Percentiles rank a stretch among this genome's conserved stretches.
Conservation (phyloP, 2,888 invertebrate genomes). For the Thecocarcelia acutangulata region DNA sequence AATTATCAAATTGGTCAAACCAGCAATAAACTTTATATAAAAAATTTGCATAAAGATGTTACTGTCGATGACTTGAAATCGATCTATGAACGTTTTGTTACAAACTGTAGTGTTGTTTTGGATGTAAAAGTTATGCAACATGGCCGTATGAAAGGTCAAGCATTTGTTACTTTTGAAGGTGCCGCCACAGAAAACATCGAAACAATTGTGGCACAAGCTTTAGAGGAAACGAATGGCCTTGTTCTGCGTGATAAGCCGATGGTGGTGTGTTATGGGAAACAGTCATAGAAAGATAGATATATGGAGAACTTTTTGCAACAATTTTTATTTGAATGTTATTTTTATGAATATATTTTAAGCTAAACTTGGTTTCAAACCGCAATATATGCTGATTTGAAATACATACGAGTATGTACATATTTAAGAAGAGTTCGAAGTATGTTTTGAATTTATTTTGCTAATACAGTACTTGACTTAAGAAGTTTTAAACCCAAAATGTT, state of each 20-base stretch:
- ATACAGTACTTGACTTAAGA: too few species aligned
- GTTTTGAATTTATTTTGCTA: too few species aligned
- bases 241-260: slow-evolving; percentile 93
- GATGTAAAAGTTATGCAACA: slow-evolving; percentile 94
- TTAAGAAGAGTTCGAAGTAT: too few species aligned
- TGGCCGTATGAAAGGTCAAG: slow-evolving; percentile 98
- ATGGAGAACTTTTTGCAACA: not conserved
- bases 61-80: slow-evolving; percentile 88
- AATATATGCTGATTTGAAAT: too few species aligned
- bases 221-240: slow-evolving; percentile 93
- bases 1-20: slow-evolving; percentile 92
- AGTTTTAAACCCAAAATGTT: too few species aligned
- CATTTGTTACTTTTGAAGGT: slow-evolving; percentile 87
- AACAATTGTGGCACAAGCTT: slow-evolving; percentile 87
- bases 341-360: too few species aligned
- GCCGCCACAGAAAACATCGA: slow-evolving; percentile 58
- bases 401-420: too few species aligned
- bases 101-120: slow-evolving; percentile 81
- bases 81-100: slow-evolving; percentile 87
- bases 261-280: slow-evolving; percentile 92
- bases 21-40: slow-evolving; percentile 93
- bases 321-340: not conserved
- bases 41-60: slow-evolving; percentile 92
- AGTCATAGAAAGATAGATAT: slow-evolving; percentile 64
- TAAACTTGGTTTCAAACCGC: too few species aligned